Percentiles rank a stretch among this genome's conserved stretches.
phyloP scores from a whole-genome alignment of 2,888 invertebrate genomes.

The Smittia aterrima region DNA sequence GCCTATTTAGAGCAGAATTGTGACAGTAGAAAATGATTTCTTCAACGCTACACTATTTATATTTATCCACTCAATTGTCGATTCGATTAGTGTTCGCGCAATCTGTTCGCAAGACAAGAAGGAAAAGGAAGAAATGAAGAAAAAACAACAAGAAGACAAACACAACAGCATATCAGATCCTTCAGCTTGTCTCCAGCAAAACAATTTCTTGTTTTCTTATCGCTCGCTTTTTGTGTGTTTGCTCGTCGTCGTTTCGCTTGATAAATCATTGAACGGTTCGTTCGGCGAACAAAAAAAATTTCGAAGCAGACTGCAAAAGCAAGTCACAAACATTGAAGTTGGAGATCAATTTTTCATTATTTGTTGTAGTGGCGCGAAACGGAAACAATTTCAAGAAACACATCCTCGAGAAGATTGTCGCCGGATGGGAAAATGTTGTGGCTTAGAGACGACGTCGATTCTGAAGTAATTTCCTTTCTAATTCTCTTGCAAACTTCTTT shows the following conservation, averaged over 20 bases:
- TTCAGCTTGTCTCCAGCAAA: conserved; percentile 31
- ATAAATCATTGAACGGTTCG: conserved; percentile 35
- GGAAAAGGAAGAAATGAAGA: neutral
- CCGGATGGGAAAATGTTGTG: too few relatives aligned
- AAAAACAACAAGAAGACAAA: neutral
- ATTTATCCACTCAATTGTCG: conserved; percentile 40
- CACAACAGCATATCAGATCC: conserved; percentile 24
- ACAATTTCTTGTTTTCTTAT: conserved; percentile 28
- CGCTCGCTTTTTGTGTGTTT: conserved; percentile 14
- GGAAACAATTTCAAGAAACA: neutral
- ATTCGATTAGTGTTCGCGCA: conserved; percentile 41
- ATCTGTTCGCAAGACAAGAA: conserved; percentile 18
- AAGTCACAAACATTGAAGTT: neutral
- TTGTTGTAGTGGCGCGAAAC: neutral
- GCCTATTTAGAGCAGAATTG: conserved; percentile 13
- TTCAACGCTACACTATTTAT: conserved; percentile 8
- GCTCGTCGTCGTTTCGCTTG: conserved; percentile 22
- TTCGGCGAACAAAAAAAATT: neutral
- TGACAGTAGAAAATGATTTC: neutral
- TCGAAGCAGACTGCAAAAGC: conserved; percentile 11
- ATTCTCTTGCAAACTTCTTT: too few relatives aligned
- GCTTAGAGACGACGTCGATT: too few relatives aligned
- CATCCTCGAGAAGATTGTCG: too few relatives aligned
- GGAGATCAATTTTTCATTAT: conserved; percentile 27
- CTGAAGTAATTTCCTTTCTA: too few relatives aligned